phyloP scores from a whole-genome alignment of 2,113 vertebrate genomes.

The Thermophis baileyi region DNA sequence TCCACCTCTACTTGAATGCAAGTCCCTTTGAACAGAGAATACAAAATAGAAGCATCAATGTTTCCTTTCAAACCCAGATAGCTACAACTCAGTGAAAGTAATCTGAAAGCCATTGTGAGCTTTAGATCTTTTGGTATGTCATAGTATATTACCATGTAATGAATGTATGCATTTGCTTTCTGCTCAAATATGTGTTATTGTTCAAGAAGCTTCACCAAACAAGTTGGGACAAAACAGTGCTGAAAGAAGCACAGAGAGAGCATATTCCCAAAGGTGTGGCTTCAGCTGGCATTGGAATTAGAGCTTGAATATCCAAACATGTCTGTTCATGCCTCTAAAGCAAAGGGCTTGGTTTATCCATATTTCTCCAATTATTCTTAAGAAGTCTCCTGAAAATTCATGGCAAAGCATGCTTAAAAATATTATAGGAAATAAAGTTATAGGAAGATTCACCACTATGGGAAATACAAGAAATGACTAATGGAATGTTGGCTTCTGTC shows the following conservation, averaged over 20 bases:
- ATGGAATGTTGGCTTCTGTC: rapidly evolving
- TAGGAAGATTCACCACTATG: not conserved
- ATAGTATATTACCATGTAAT: rapidly evolving
- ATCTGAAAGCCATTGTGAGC: rapidly evolving
- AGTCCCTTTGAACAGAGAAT: not conserved
- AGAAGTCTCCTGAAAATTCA: constrained; percentile 47
- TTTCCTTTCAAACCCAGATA: not conserved
- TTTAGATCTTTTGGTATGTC: rapidly evolving
- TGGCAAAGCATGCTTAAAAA: constrained; percentile 53
- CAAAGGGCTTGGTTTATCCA: constrained; percentile 66
- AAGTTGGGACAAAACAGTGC: constrained; percentile 59
- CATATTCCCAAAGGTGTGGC: constrained; percentile 61
- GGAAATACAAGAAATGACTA: not conserved
- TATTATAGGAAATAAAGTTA: not conserved
- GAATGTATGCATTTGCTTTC: not conserved
- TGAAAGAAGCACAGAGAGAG: constrained; percentile 39
- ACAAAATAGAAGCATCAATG: not conserved
- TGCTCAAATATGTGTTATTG: not conserved
- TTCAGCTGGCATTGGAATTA: constrained; percentile 44
- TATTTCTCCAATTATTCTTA: constrained; percentile 42
- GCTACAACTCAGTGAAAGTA: rapidly evolving
- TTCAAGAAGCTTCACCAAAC: constrained; percentile 34
- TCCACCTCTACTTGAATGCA: not conserved
- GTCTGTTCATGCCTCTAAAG: constrained; percentile 60
- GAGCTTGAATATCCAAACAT: constrained; percentile 56